Evolutionary conservation across 1,140 invertebrate genomes (phyloP).

Genomic region (Theocolax elegans): DNA sequence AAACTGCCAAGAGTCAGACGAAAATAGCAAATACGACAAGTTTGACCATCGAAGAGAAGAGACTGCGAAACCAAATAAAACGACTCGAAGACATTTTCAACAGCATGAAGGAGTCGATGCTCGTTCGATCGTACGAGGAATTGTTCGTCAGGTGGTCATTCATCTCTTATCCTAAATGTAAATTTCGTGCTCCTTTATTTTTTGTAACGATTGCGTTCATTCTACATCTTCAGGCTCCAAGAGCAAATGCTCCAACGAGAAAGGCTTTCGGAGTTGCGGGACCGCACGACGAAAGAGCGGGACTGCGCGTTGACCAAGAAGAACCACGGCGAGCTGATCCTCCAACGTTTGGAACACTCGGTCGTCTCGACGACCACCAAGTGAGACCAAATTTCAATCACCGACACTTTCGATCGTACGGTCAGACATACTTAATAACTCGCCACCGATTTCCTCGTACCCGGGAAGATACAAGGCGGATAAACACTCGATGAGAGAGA

Average conservation of each 20-base stretch:
- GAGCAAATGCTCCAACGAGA: conserved; percentile 69
- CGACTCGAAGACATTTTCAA: conserved; percentile 67
- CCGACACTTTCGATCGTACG: too few species aligned
- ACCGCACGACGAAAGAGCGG: conserved; percentile 65
- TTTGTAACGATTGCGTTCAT: too few species aligned
- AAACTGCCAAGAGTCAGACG: too few species aligned
- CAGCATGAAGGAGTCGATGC: conserved; percentile 58
- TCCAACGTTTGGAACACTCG: conserved; percentile 69
- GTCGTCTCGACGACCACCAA: conserved; percentile 62
- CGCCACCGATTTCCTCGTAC: too few species aligned
- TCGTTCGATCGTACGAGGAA: conserved; percentile 62
- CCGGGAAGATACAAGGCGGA: conserved; percentile 69
- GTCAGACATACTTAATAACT: background rate
- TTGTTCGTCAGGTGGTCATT: conserved; percentile 65
- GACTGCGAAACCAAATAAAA: conserved; percentile 63
- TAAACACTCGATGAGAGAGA: conserved; percentile 63
- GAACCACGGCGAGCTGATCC: conserved; percentile 68
- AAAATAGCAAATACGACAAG: too few species aligned
- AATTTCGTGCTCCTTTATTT: too few species aligned
- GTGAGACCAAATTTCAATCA: background rate
- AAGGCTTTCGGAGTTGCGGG: conserved; percentile 65
- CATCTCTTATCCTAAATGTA: too few species aligned
- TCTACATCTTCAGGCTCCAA: conserved; percentile 68
- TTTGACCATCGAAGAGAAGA: too few species aligned
- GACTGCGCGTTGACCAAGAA: conserved; percentile 67